Conservation (phyloP, 2,888 invertebrate genomes). For the Plutella xylostella region DNA sequence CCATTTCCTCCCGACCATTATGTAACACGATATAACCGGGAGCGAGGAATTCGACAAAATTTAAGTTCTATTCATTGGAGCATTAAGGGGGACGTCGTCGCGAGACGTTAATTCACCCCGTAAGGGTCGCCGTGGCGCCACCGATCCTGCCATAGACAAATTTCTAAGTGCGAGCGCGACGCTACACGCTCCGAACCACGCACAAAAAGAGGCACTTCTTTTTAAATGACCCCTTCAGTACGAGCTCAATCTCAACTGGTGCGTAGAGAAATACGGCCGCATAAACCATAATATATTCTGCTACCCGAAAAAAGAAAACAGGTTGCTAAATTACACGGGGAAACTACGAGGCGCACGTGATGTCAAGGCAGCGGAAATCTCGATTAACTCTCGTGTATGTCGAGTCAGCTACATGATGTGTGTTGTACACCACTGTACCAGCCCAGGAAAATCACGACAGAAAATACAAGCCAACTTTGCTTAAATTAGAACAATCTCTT, state of each 20-base stretch:
- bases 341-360: conserved; percentile 39
- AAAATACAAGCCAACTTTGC: background rate
- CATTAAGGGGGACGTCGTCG: conserved; percentile 55
- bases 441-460: background rate
- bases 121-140: conserved; percentile 66
- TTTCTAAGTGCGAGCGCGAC: conserved; percentile 46
- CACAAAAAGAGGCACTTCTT: conserved; percentile 14
- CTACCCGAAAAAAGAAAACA: conserved; percentile 33
- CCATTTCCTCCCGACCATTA: conserved; percentile 42
- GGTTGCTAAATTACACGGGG: conserved; percentile 19
- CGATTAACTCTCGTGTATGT: conserved; percentile 35
- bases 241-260: conserved; percentile 45
- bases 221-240: conserved; percentile 35
- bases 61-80: conserved; percentile 51
- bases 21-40: conserved; percentile 51
- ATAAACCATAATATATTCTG: conserved; percentile 40
- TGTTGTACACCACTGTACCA: background rate
- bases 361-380: conserved; percentile 49
- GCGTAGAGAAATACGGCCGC: conserved; percentile 50
- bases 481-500: background rate
- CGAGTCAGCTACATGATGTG: conserved; percentile 34
- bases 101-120: conserved; percentile 62
- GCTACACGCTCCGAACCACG: background rate
- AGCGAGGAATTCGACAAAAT: conserved; percentile 65
- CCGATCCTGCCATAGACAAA: conserved; percentile 62